A percentile compares a stretch with the other conserved stretches of the same genome.
Conservation (phyloP, 1,140 invertebrate genomes). For the Lerema accius region DNA sequence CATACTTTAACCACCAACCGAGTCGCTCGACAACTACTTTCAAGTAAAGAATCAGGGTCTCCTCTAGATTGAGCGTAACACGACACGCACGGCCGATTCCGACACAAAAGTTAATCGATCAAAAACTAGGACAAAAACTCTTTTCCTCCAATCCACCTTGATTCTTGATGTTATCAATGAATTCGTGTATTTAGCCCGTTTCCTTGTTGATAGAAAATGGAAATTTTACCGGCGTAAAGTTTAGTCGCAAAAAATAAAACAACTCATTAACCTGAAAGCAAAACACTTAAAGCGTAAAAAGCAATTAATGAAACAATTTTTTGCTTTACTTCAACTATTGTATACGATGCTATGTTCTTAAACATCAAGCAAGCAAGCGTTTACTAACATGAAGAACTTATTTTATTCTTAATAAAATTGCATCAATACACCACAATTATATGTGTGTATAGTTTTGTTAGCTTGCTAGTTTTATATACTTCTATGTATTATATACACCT, state of each 20-base stretch:
- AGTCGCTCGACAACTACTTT: slow-evolving; percentile 13
- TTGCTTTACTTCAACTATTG: neutral
- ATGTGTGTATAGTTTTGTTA: too few species aligned
- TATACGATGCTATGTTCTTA: too few species aligned
- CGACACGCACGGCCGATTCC: slow-evolving; percentile 21
- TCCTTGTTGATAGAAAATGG: slow-evolving; percentile 24
- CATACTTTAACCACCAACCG: slow-evolving; percentile 9
- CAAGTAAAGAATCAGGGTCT: slow-evolving; percentile 10
- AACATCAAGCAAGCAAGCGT: too few species aligned
- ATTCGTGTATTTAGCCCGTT: slow-evolving; percentile 26
- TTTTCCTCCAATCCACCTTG: slow-evolving; percentile 23
- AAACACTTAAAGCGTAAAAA: slow-evolving; percentile 1
- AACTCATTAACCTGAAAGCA: neutral
- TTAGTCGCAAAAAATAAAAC: slow-evolving; percentile 19
- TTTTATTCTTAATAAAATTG: too few species aligned
- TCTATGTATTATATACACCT: too few species aligned
- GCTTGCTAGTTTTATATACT: too few species aligned
- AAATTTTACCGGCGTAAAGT: slow-evolving; percentile 14
- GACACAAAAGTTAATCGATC: slow-evolving; percentile 33
- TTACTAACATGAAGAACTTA: too few species aligned
- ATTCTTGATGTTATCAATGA: slow-evolving; percentile 31
- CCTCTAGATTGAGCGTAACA: slow-evolving; percentile 20
- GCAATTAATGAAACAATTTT: neutral
- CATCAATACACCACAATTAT: too few species aligned
- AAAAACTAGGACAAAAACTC: slow-evolving; percentile 29